Evolutionary conservation across 92 coral and sea anemone species (phyloP), one percentile per base, ranked within the genome.

Genomic region (Porites lobata): DNA sequence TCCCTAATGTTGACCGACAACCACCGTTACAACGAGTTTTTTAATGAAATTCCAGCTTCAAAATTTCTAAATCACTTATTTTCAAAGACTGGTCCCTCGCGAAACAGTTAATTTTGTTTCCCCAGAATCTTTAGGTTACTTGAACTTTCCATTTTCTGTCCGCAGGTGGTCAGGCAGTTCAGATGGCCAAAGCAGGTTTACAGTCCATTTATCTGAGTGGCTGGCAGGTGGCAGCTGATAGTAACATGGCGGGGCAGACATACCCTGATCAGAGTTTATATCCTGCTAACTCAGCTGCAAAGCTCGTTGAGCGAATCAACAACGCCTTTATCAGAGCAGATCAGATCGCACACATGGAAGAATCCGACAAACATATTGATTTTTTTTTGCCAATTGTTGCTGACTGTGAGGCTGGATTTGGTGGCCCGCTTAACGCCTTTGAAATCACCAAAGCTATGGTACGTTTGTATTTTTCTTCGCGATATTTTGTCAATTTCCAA

Each of bases 161-260:
- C 43, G 1, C 53, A 96, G 99, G 99, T 74, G 95, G 98, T 53
- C 99, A 96, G 77, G 99, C 99, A 62, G 96, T 92, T 29, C 99
- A 96, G 78, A 96, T 96, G 99, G 99, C 99, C 32, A 96, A 96
- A 78, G 99, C 96, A 32, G 98, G 98, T 12, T 83, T 96, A 80
- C 91, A 94, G 77, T 96, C 98, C 69, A 96, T 96, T 86, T 96
- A 96, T 76, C 90, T 96, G 86, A 96, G 99, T 86, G 99, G 99
- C 66, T 96, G 99, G 99, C 99, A 96, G 87, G 99, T 96, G 32
- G 99, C 99, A 9, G 99, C 99, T 54, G 99, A 96, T 77, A 92
- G 94, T 14, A 96, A 96, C 69, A 91, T 90, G 68, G 97, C 99
- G 32, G 92, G 93, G 4, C 98, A 96, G 85, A 96, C 99, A 10